phyloP scores from a whole-genome alignment of 2,888 invertebrate species.

The Lissonota sp. region DNA sequence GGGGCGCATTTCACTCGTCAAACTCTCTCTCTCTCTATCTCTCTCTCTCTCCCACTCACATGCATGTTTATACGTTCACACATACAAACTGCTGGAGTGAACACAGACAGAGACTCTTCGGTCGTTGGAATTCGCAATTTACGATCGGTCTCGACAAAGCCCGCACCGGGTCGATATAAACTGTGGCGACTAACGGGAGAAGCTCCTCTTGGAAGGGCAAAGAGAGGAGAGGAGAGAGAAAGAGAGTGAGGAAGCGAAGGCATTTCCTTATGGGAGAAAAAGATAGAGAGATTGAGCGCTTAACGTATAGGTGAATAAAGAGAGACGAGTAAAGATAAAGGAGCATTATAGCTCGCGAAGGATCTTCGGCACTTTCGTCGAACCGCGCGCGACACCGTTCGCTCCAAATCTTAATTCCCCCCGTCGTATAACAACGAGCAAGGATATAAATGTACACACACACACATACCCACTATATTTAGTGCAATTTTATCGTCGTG shows the following conservation, averaged over 20 bases:
- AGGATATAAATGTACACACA: neutral
- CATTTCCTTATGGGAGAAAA: neutral
- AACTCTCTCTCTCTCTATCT: slow-evolving; percentile 23
- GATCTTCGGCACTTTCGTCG: slow-evolving; percentile 34
- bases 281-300: neutral
- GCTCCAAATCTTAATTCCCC: slow-evolving; percentile 40
- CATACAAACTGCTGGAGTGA: slow-evolving; percentile 13
- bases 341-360: slow-evolving; percentile 5
- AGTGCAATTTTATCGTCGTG: slow-evolving; percentile 7
- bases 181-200: slow-evolving; percentile 66
- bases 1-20: slow-evolving; percentile 66
- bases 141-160: slow-evolving; percentile 65
- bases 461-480: neutral
- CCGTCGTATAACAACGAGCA: slow-evolving; percentile 4
- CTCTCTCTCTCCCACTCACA: no score
- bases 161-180: slow-evolving; percentile 64
- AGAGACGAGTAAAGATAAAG: slow-evolving; percentile 3
- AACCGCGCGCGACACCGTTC: slow-evolving; percentile 22
- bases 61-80: slow-evolving; percentile 1
- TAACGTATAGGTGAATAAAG: slow-evolving; percentile 8
- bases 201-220: slow-evolving; percentile 35
- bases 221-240: slow-evolving; percentile 5
- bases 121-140: slow-evolving; percentile 66
- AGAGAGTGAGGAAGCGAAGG: neutral
- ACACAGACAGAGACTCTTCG: neutral